Evolutionary conservation across 1,140 invertebrate species (phyloP).

Genomic region (Neelides sp.): DNA sequence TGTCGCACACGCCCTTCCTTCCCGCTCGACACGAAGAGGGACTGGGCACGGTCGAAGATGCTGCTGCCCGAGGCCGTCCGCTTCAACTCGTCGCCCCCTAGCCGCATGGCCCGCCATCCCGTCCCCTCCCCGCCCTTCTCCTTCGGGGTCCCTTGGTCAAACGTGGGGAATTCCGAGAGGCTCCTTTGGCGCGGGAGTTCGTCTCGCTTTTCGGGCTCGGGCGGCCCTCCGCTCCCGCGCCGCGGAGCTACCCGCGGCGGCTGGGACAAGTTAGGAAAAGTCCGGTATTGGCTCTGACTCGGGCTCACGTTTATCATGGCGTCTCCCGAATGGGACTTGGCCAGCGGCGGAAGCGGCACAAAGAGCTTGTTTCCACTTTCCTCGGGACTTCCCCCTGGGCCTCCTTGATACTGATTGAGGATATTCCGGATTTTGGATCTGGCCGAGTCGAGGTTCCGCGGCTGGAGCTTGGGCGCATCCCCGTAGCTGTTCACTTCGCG

Average conservation of each 20-base stretch:
- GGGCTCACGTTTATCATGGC: slow-evolving; percentile 5
- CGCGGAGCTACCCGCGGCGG: neutral
- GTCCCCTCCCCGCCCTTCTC: slow-evolving; percentile 18
- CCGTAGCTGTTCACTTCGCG: slow-evolving; percentile 8
- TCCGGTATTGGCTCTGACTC: neutral
- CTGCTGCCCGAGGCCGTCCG: slow-evolving; percentile 26
- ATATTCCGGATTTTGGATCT: slow-evolving; percentile 16
- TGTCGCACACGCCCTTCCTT: too few species aligned
- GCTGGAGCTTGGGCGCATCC: neutral
- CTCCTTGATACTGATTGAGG: slow-evolving; percentile 14
- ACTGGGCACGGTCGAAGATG: slow-evolving; percentile 26
- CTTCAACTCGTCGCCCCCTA: slow-evolving; percentile 1
- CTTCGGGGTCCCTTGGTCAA: slow-evolving; percentile 33
- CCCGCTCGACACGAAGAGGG: slow-evolving; percentile 17
- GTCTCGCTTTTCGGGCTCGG: neutral
- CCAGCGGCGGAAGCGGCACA: slow-evolving; percentile 10
- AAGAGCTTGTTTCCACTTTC: slow-evolving; percentile 3
- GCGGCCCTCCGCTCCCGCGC: neutral
- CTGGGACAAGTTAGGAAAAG: neutral
- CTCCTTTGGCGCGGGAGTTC: slow-evolving; percentile 26
- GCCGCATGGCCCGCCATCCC: neutral
- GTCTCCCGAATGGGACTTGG: slow-evolving; percentile 23
- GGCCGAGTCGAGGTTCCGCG: slow-evolving; percentile 15
- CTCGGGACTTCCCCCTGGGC: neutral
- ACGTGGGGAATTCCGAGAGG: slow-evolving; percentile 21